Conservation (phyloP, 64 coral and sea anemone species). For the Actinia equina region DNA sequence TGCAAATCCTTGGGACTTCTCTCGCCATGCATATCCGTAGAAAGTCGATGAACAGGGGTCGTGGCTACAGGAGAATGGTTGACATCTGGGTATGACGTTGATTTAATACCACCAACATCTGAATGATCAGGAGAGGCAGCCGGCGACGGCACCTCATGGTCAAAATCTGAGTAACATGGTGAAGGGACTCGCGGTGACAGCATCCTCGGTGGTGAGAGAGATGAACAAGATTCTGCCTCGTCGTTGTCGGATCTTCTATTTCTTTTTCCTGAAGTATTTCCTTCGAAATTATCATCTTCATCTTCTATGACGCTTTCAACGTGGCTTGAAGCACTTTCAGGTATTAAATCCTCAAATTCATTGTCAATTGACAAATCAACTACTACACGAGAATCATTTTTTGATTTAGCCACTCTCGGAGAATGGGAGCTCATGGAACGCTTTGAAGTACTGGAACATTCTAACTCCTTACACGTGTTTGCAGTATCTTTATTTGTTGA, state of each 20-base stretch:
- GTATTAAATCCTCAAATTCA: not conserved
- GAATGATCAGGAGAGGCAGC: not conserved
- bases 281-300: not conserved
- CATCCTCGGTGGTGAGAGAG: not conserved
- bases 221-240: not conserved
- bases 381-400: not conserved
- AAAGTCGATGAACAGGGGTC: not conserved
- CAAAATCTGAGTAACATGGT: not conserved
- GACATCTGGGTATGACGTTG: not conserved
- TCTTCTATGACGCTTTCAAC: too few relatives aligned
- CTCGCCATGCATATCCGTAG: not conserved
- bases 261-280: not conserved
- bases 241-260: not conserved
- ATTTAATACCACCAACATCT: not conserved
- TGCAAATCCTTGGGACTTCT: not conserved
- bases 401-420: not conserved
- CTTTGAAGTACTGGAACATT: not conserved
- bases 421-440: not conserved
- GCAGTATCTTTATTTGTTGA: not conserved
- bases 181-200: conserved; percentile 1
- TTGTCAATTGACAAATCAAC: not conserved
- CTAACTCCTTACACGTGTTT: not conserved
- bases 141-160: not conserved
- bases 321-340: too few relatives aligned
- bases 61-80: conserved; percentile 1